Base-by-base conservation (phyloP, 2,797 vertebrate species). In the Acanthopagrus latus region DNA sequence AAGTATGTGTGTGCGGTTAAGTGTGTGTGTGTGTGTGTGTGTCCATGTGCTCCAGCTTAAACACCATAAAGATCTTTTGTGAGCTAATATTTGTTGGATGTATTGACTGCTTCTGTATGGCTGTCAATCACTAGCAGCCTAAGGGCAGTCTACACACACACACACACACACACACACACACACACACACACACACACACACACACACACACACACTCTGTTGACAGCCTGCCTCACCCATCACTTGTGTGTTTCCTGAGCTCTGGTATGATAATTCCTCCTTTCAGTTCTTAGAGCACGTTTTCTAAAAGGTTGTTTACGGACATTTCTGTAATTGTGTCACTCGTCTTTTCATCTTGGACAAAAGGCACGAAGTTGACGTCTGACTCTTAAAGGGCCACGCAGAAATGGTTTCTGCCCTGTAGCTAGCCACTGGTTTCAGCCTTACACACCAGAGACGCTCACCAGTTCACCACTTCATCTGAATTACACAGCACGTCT, bases 191-290 rank as follows among this genome's bases (percentile, higher is more conserved):
- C 73, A 51, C 64, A 60, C 57, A 17, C 58, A 69, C 64, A 43
- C 57, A 56, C 62, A 51, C 54, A 48, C 27, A 57, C 54, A 63
- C 10, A 44, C 33, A 1, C 33, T 1, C 21, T 51, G 62, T 48
- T 71, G 67, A 76, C 58, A 75, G 58, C 25, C 20, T 17, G 80
- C 73, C 82, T 66, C 75, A 7, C 78, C 83, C 76, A 38, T 64
- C 51, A 12, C 38, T 57, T n/a, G 21, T 55, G 60, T 59, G 58
- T 33, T 70, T 71, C 56, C 52, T n/a, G 14, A 67, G 64, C 68
- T 74, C 58, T 84, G 88, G 86, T 68, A 87, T 90, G 82, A 90
- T 86, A 88, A 89, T 86, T 86, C 78, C 68, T 78, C 62, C 83
- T 77, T 86, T 87, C 85, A 85, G 77, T 56, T 71, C 67, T 57